Conservation (phyloP, 2,888 invertebrate genomes). For the Tipula confusa region DNA sequence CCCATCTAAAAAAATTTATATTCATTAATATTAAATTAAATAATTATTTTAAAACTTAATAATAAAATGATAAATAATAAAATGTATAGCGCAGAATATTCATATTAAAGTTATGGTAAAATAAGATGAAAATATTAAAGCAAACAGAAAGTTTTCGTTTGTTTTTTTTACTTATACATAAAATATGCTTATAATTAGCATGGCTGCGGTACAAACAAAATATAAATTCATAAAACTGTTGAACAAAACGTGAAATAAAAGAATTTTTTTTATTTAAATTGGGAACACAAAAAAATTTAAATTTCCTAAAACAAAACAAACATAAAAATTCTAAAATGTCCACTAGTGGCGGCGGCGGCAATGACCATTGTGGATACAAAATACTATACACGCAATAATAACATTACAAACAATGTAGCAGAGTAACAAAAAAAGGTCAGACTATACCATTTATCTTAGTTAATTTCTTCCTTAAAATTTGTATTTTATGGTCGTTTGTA, state of each 20-base stretch:
- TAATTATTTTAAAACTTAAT: constrained; percentile 8
- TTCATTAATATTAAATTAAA: constrained; percentile 3
- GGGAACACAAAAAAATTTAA: background rate
- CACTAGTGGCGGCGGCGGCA: background rate
- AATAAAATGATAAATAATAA: background rate
- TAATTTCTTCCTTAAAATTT: background rate
- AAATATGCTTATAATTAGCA: background rate
- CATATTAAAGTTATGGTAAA: background rate
- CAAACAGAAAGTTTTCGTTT: constrained; percentile 10
- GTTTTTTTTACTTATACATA: background rate
- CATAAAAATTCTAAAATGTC: background rate
- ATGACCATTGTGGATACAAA: background rate
- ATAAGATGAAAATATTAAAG: background rate
- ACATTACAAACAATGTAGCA: background rate
- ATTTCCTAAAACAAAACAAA: background rate
- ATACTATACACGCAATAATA: background rate
- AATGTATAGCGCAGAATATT: background rate
- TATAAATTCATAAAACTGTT: background rate
- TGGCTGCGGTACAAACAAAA: background rate
- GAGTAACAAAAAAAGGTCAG: background rate
- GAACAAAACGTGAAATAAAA: too few relatives aligned
- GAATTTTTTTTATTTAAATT: background rate
- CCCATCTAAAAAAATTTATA: background rate
- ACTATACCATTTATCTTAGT: constrained; percentile 7
- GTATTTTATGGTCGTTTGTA: background rate